These are phyloP conservation scores for Rhynchonema sp. DNA, from an alignment of 2,888 invertebrate genomes.

Conservation along the genomic window DNA sequence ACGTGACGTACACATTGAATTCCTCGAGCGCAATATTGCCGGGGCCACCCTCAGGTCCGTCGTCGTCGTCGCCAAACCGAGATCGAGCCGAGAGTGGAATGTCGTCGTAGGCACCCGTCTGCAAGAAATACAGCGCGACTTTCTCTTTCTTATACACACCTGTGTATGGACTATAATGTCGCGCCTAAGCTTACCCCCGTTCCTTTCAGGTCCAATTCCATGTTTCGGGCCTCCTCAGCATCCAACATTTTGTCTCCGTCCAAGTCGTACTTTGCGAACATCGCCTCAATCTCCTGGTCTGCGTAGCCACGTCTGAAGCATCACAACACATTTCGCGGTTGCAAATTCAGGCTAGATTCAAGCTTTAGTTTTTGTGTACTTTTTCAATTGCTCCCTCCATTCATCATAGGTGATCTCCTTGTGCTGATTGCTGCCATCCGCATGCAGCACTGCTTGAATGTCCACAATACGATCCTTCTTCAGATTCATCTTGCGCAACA, in stretches of 20 bases:
- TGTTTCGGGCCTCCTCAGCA: neutral
- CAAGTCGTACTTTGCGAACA: conserved; percentile 44
- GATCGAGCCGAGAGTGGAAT: neutral
- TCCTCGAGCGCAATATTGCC: neutral
- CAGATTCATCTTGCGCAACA: conserved; percentile 37
- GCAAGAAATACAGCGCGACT: neutral
- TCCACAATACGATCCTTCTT: conserved; percentile 36
- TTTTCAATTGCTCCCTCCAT: conserved; percentile 22
- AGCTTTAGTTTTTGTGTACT: conserved; percentile 30
- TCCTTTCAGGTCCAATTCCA: neutral
- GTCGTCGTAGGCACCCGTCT: neutral
- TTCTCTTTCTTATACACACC: neutral
- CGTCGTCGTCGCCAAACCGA: neutral
- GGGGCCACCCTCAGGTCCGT: neutral
- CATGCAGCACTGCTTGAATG: conserved; percentile 34
- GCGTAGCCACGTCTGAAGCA: conserved; percentile 41
- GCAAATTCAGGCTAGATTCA: too few relatives aligned
- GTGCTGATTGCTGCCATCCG: conserved; percentile 31
- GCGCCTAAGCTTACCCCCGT: too few relatives aligned
- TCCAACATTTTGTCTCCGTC: conserved; percentile 32
- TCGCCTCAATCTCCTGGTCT: conserved; percentile 46
- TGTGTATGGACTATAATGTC: too few relatives aligned
- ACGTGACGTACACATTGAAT: neutral
- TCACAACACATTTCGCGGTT: neutral
- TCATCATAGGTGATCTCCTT: conserved; percentile 35